A percentile compares a stretch with the other conserved stretches of the same genome.
phyloP scores from a whole-genome alignment of 2,113 vertebrate genomes.

The Azemiops feae region DNA sequence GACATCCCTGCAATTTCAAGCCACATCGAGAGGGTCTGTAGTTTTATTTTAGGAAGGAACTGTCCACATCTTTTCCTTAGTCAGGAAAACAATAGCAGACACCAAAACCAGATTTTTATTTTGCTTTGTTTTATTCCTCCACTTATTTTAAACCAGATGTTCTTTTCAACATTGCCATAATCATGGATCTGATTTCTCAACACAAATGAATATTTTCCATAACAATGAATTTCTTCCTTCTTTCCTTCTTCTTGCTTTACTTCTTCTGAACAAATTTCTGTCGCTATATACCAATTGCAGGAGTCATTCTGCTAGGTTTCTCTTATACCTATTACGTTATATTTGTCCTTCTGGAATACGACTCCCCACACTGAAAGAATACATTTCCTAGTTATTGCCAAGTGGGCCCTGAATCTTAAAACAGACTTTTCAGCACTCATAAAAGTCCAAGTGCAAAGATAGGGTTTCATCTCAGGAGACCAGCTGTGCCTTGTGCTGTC shows the following conservation, averaged over 20 bases:
- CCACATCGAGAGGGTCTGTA: too few species aligned
- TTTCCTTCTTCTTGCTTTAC: background rate
- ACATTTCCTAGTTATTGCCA: background rate
- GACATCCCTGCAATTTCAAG: too few species aligned
- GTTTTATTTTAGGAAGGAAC: too few species aligned
- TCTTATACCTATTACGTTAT: background rate
- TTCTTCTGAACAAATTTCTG: background rate
- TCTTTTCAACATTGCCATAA: background rate
- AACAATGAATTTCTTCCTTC: background rate
- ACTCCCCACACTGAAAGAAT: background rate
- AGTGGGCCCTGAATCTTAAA: background rate
- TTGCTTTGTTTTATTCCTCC: background rate
- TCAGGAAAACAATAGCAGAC: too few species aligned
- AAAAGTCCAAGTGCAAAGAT: background rate
- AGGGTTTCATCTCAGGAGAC: background rate
- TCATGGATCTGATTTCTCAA: background rate
- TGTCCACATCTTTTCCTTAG: too few species aligned
- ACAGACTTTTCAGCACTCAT: background rate
- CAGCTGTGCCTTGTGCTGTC: background rate
- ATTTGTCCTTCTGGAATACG: background rate
- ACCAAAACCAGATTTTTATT: too few species aligned
- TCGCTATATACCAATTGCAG: background rate
- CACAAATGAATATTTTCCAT: background rate
- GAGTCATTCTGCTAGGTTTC: background rate
- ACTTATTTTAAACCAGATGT: background rate